Evolutionary conservation across 2,113 vertebrate genomes (phyloP).

Genomic region (Dendropsophus ebraccatus): DNA sequence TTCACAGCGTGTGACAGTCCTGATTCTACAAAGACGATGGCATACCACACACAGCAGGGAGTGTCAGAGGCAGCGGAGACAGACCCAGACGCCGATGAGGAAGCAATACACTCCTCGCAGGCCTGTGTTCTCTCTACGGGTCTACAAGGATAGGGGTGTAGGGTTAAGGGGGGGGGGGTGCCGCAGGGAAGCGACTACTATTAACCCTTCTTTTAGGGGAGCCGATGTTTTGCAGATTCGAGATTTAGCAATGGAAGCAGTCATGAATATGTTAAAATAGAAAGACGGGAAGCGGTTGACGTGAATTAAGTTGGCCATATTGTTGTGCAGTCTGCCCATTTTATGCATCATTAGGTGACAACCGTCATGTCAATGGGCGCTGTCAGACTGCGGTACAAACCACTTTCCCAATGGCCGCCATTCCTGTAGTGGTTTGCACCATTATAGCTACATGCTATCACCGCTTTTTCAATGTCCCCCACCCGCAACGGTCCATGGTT

Average conservation of each 20-base stretch:
- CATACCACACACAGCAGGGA: background rate
- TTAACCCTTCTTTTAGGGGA: too few relatives aligned
- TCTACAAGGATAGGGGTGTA: background rate
- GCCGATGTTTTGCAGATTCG: background rate
- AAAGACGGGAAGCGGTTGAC: background rate
- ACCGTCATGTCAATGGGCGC: background rate
- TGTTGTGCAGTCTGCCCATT: background rate
- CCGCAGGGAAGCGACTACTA: too few relatives aligned
- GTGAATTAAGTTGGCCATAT: background rate
- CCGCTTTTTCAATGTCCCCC: too few relatives aligned
- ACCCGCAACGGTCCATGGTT: too few relatives aligned
- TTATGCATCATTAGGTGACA: constrained; percentile 8
- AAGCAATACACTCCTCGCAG: background rate
- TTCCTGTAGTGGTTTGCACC: background rate
- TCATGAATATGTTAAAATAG: background rate
- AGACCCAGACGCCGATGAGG: background rate
- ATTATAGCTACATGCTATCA: too few relatives aligned
- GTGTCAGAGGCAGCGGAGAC: background rate
- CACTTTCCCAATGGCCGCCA: too few relatives aligned
- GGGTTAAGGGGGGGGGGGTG: background rate
- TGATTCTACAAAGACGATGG: constrained; percentile 1
- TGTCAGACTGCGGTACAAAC: background rate
- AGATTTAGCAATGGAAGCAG: background rate
- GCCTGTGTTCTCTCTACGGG: background rate
- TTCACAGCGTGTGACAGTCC: constrained; percentile 7